Evolutionary conservation across 2,113 vertebrate genomes (phyloP), one percentile per base, ranked within the genome.

Genomic region (Ammodramus savannarum): DNA sequence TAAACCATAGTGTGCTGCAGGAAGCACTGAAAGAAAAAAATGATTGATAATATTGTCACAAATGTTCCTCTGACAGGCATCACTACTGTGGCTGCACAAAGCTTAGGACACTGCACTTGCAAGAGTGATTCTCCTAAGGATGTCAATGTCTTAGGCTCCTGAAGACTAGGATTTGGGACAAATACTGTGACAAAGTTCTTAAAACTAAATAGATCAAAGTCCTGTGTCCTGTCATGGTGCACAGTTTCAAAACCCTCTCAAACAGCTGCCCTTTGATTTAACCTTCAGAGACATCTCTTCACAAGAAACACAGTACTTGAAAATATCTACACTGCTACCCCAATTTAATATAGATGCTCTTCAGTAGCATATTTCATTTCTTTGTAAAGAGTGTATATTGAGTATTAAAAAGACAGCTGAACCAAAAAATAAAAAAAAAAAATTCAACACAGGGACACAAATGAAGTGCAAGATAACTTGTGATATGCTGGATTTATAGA

Each of bases 291-390:
- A 54, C 46, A 74, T 43, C 29, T 73, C 85, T 73, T 87, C 29
- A 61, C 1, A 7, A 85, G 48, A 93, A 87, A 91, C 22, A 71
- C 27, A 82, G 58, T 58, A 76, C 81, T 92, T 79, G 38, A 76
- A 87, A 94, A 93, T 44, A 87, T 10, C 39, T 25, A 57, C 7
- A 32, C 9, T 12, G 44, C 49, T 91, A 73, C 11, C 67, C 49
- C 49, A 79, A 77, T 46, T 85, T 91, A 54, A 93, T 66, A 87
- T 74, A 93, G 67, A 89, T 94, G 85, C 46, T 95, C 72, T 82
- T 94, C 41, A 92, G 86, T 79, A 92, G 48, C 71, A 51, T 81
- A 86, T 89, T 81, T 83, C 61, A 73, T 79, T 71, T 87, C 55
- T 76, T 73, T 36, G 58, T 73, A 83, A 88, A n/a, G n/a, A n/a